Evolutionary conservation across 2,888 invertebrate genomes (phyloP).

Genomic region (Drosophila paucipuncta): DNA sequence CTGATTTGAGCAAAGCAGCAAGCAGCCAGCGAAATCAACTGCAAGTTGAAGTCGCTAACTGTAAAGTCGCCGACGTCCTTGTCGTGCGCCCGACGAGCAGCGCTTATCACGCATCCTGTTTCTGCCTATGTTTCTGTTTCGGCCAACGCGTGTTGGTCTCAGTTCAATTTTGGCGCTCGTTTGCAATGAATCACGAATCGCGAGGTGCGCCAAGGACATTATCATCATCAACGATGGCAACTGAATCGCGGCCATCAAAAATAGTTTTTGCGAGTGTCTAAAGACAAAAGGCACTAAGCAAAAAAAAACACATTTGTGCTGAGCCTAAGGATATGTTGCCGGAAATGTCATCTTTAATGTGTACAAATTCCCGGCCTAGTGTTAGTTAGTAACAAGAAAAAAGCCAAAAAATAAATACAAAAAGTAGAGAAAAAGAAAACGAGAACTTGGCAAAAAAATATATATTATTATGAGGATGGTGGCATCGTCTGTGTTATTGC

Average conservation of each 20-base stretch:
- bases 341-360: constrained; percentile 71
- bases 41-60: constrained; percentile 7
- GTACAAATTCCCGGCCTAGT: constrained; percentile 9
- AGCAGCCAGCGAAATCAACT: constrained; percentile 26
- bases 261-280: constrained; percentile 30
- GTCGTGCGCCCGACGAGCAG: constrained; percentile 35
- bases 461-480: constrained; percentile 49
- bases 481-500: constrained; percentile 20
- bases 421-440: constrained; percentile 14
- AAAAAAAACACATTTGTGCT: constrained; percentile 12
- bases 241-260: constrained; percentile 29
- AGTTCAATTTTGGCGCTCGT: constrained; percentile 68
- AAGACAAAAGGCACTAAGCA: constrained; percentile 15
- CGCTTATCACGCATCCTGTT: constrained; percentile 18
- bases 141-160: constrained; percentile 46
- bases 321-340: constrained; percentile 67
- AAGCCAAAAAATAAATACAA: constrained; percentile 23
- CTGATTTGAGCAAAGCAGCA: constrained; percentile 71
- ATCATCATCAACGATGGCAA: constrained; percentile 4
- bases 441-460: constrained; percentile 12
- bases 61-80: constrained; percentile 29
- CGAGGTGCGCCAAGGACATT: constrained; percentile 21
- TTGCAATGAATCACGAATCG: constrained; percentile 60
- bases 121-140: constrained; percentile 3
- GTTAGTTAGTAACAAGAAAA: constrained; percentile 19